A percentile compares a stretch with the other conserved stretches of the same genome.
Conservation (phyloP, 2,888 invertebrate genomes). For the Acanthosoma haemorrhoidale region DNA sequence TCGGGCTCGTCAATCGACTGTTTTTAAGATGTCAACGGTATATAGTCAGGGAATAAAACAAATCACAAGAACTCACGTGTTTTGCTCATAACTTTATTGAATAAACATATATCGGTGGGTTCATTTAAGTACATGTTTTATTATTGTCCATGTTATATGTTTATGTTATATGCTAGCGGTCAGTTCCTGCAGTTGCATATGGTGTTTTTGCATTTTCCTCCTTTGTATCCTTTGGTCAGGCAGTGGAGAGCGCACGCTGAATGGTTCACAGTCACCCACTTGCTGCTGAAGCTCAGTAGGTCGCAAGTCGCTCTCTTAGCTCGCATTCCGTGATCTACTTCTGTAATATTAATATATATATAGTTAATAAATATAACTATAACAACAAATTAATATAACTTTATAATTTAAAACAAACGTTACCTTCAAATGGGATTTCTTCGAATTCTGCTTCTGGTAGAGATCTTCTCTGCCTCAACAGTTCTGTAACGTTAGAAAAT, state of each 20-base stretch:
- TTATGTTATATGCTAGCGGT: neutral
- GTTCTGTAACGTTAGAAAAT: neutral
- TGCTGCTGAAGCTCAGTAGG: slow-evolving; percentile 36
- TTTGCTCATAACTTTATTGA: too few relatives aligned
- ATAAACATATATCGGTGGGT: too few relatives aligned
- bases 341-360: neutral
- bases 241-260: slow-evolving; percentile 40
- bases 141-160: too few relatives aligned
- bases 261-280: slow-evolving; percentile 38
- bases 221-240: slow-evolving; percentile 36
- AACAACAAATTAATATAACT: neutral
- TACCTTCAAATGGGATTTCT: neutral
- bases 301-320: slow-evolving; percentile 39
- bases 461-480: neutral
- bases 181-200: slow-evolving; percentile 39
- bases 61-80: too few relatives aligned
- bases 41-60: too few relatives aligned
- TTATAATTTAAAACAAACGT: neutral
- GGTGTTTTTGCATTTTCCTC: slow-evolving; percentile 38
- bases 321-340: neutral
- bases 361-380: neutral
- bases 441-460: neutral
- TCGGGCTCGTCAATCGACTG: too few relatives aligned
- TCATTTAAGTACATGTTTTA: too few relatives aligned
- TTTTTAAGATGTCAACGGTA: too few relatives aligned